Conservation (phyloP, 37 sponge, comb jelly and placozoan species). For the Hexactinellida sp. region DNA sequence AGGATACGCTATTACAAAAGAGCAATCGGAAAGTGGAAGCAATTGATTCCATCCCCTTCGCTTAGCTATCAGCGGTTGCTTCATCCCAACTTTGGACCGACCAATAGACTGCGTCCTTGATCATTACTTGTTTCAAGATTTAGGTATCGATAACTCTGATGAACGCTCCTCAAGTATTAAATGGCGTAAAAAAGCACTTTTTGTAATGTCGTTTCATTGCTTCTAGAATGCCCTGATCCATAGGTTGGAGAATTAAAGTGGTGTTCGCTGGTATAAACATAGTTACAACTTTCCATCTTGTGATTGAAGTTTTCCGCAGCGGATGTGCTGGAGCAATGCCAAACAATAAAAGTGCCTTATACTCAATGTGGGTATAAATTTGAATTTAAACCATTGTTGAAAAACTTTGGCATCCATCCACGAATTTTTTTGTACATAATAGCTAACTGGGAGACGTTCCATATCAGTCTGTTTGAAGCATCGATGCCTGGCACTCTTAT, state of each 20-base stretch:
- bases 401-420: slow-evolving; percentile 22
- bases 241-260: background rate
- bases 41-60: slow-evolving; percentile 18
- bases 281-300: slow-evolving; percentile 5
- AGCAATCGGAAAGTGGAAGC: slow-evolving; percentile 11
- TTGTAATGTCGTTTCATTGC: slow-evolving; percentile 16
- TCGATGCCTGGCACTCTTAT: slow-evolving; percentile 24
- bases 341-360: slow-evolving; percentile 11
- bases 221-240: background rate
- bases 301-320: background rate
- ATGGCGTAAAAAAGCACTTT: background rate
- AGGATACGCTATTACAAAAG: background rate
- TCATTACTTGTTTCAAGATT: slow-evolving; percentile 23
- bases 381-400: slow-evolving; percentile 24
- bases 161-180: slow-evolving; percentile 18
- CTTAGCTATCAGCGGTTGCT: slow-evolving; percentile 16
- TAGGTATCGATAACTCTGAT: slow-evolving; percentile 19
- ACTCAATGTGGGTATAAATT: slow-evolving; percentile 19
- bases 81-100: slow-evolving; percentile 22
- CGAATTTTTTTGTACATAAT: slow-evolving; percentile 22
- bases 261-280: slow-evolving; percentile 15
- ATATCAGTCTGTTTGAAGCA: slow-evolving; percentile 42
- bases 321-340: slow-evolving; percentile 17
- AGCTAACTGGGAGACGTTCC: slow-evolving; percentile 24
- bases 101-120: slow-evolving; percentile 31